Evolutionary conservation across 2,888 invertebrate species (phyloP).

Genomic region (Pseudococcus jackbeardsleyi): DNA sequence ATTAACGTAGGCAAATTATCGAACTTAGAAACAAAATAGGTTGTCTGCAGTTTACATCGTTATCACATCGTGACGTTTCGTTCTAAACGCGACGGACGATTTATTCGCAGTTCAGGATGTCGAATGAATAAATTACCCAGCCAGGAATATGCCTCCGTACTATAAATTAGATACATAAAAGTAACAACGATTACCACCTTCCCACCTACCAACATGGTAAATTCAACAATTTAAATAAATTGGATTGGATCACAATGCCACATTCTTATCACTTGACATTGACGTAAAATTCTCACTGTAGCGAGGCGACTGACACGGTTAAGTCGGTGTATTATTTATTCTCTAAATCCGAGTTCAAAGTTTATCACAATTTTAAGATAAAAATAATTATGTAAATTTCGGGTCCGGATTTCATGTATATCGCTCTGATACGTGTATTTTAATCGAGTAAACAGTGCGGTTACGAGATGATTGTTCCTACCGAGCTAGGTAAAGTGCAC

Average conservation of each 20-base stretch:
- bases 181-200: conserved; percentile 24
- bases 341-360: conserved; percentile 1
- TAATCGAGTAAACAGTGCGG: neutral
- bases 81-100: neutral
- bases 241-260: conserved; percentile 39
- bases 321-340: conserved; percentile 1
- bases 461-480: conserved; percentile 17
- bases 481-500: conserved; percentile 31
- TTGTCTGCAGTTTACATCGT: neutral
- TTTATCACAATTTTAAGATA: conserved; percentile 20
- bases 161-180: conserved; percentile 28
- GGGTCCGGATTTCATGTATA: neutral
- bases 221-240: conserved; percentile 39
- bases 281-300: conserved; percentile 24
- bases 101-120: conserved; percentile 17
- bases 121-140: conserved; percentile 22
- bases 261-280: conserved; percentile 50
- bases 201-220: neutral
- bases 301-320: neutral
- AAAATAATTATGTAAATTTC: conserved; percentile 40
- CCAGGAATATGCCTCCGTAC: conserved; percentile 7
- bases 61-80: neutral
- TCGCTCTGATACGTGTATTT: neutral
- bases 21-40: neutral
- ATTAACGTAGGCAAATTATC: neutral